These are phyloP conservation scores for Stratiolaelaps scimitus DNA, from an alignment of 1,140 invertebrate species.

Conservation along the genomic window DNA sequence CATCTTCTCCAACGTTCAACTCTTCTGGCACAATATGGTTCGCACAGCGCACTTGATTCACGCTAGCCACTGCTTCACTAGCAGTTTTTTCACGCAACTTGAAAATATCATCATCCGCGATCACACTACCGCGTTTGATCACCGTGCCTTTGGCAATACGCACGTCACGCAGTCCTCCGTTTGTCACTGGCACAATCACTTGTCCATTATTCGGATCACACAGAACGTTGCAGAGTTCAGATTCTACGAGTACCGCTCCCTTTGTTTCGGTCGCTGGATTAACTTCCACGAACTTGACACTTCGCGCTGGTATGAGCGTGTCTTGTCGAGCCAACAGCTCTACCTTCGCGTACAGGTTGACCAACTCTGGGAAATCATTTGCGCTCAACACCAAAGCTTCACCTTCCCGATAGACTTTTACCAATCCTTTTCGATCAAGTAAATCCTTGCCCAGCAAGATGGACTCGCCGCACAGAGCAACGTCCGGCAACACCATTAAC, in stretches of 20 bases:
- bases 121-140: background rate
- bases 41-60: no score
- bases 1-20: background rate
- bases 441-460: slow-evolving; percentile 1
- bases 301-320: background rate
- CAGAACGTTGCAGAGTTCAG: background rate
- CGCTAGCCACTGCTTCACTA: background rate
- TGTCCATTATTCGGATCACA: background rate
- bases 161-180: background rate
- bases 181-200: slow-evolving; percentile 3
- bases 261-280: background rate
- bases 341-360: background rate
- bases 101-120: background rate
- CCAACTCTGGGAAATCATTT: background rate
- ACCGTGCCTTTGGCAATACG: background rate
- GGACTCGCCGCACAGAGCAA: background rate
- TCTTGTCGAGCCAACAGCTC: background rate
- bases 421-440: slow-evolving; percentile 2
- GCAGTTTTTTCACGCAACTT: background rate
- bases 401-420: background rate
- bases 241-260: background rate
- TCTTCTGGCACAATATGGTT: background rate
- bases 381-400: background rate
- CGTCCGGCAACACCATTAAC: slow-evolving; percentile 9
- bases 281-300: background rate